Conservation (phyloP, 2,888 invertebrate species). For the Parascotia fuliginaria region DNA sequence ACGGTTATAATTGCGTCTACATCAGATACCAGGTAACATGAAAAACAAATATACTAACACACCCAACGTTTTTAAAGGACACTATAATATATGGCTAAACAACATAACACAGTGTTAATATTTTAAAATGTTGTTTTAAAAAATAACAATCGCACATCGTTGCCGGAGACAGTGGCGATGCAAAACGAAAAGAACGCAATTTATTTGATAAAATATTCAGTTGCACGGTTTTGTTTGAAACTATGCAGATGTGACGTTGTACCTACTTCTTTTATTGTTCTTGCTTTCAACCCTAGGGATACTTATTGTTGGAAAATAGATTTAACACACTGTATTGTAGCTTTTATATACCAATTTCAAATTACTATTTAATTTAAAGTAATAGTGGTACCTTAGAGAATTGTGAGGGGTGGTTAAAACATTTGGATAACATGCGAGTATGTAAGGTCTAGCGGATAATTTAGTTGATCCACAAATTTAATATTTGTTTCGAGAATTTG, state of each 20-base stretch:
- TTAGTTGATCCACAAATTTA: no score
- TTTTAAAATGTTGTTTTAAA: slow-evolving; percentile 36
- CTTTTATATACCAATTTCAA: no score
- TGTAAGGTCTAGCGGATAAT: no score
- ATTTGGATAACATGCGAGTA: no score
- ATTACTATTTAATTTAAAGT: no score
- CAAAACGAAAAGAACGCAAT: slow-evolving; percentile 61
- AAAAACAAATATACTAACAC: not conserved
- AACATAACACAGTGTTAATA: not conserved
- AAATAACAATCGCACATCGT: slow-evolving; percentile 25
- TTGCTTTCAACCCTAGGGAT: slow-evolving; percentile 5
- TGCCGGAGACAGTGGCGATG: slow-evolving; percentile 28
- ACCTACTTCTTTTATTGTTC: slow-evolving; percentile 25
- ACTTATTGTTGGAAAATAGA: not conserved
- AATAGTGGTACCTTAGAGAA: no score
- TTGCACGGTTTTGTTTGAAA: slow-evolving; percentile 58
- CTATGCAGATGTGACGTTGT: slow-evolving; percentile 40
- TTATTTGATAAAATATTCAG: slow-evolving; percentile 68
- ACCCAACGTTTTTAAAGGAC: not conserved
- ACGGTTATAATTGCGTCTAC: not conserved
- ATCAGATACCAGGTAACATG: not conserved
- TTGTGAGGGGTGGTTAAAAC: no score
- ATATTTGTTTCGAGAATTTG: no score
- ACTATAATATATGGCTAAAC: slow-evolving; percentile 9
- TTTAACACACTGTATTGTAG: not conserved